Evolutionary conservation across 2,797 vertebrate genomes (phyloP).

Genomic region (Ciconia nigra): DNA sequence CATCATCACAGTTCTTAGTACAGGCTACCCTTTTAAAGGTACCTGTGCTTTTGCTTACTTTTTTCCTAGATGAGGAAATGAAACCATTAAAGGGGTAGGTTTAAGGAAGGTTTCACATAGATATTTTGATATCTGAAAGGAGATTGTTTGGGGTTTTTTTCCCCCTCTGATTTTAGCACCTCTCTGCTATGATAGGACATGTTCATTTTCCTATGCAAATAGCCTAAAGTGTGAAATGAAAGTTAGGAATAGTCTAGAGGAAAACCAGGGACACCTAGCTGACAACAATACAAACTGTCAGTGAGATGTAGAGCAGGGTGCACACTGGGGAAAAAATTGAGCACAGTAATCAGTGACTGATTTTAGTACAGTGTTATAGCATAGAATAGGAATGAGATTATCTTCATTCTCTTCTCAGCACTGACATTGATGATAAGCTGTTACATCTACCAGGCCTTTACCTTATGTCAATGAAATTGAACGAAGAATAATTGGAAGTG

Average conservation of each 20-base stretch:
- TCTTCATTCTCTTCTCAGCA: not conserved
- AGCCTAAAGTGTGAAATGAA: not conserved
- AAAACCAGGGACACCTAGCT: not conserved
- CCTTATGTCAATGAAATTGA: not conserved
- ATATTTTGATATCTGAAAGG: not conserved
- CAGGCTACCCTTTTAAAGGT: not conserved
- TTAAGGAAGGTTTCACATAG: not conserved
- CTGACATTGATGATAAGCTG: not conserved
- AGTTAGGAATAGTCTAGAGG: not conserved
- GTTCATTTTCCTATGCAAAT: not conserved
- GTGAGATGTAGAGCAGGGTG: not conserved
- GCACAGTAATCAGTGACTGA: not conserved
- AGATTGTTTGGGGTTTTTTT: not conserved
- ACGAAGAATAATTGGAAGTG: not conserved
- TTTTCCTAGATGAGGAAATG: not conserved
- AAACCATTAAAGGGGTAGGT: not conserved
- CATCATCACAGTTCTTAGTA: not conserved
- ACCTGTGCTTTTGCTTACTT: not conserved
- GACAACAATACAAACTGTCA: not conserved
- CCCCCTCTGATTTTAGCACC: not conserved
- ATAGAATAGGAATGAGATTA: not conserved
- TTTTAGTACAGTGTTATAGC: not conserved
- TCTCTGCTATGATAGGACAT: not conserved
- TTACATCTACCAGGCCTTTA: not conserved
- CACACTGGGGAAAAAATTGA: not conserved